These are phyloP conservation scores for Rhinichthys klamathensis DNA, from an alignment of 2,113 vertebrate genomes.

Conservation along the genomic window DNA sequence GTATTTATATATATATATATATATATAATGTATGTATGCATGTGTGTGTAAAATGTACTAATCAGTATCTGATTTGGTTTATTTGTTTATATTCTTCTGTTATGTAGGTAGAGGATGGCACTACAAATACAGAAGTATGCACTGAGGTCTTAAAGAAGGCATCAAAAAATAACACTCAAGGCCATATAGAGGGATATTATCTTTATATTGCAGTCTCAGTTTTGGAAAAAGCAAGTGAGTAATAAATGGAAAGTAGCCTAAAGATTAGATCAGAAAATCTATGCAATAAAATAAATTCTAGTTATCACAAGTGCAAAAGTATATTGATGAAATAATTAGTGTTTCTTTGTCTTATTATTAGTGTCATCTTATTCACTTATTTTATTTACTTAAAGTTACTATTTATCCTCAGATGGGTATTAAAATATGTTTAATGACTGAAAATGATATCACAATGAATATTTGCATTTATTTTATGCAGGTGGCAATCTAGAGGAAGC, in stretches of 20 bases:
- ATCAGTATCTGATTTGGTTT: background rate
- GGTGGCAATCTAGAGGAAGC: constrained; percentile 75
- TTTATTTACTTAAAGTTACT: background rate
- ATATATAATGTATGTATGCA: too few relatives aligned
- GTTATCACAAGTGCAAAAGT: background rate
- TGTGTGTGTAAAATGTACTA: background rate
- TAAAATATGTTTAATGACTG: background rate
- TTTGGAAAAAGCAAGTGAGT: constrained; percentile 77
- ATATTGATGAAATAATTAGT: background rate
- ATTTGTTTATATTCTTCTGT: background rate
- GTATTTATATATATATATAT: too few relatives aligned
- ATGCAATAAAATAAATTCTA: background rate
- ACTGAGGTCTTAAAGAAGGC: constrained; percentile 61
- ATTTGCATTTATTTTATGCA: constrained; percentile 4
- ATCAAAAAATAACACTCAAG: constrained; percentile 51
- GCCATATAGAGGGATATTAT: constrained; percentile 61
- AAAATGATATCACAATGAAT: background rate
- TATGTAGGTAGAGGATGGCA: constrained; percentile 68
- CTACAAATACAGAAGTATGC: constrained; percentile 58
- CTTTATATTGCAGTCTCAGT: constrained; percentile 70
- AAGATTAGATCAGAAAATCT: background rate
- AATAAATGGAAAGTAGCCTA: background rate
- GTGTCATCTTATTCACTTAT: background rate
- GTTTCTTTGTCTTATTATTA: background rate
- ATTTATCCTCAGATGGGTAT: background rate